These are phyloP conservation scores for Cricetomys ansorgei DNA, from an alignment of 2,113 vertebrate species.

Conservation along the genomic window DNA sequence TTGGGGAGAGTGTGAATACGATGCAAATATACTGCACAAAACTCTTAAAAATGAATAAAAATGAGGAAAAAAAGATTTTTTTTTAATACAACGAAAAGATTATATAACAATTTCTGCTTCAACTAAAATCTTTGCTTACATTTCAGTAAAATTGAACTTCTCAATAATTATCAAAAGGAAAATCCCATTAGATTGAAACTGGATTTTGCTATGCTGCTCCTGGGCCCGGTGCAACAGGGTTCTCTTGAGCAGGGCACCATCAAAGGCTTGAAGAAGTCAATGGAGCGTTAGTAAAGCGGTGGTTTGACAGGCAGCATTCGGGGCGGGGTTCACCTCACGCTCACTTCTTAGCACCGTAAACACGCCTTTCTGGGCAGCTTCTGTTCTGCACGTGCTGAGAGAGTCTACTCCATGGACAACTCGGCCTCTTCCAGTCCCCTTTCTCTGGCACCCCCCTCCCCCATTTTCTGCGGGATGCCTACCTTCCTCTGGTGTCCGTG, in stretches of 20 bases:
- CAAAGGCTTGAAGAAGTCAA: background rate
- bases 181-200: constrained; percentile 16
- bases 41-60: background rate
- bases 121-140: constrained; percentile 29
- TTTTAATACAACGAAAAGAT: constrained; percentile 8
- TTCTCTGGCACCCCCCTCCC: fast-evolving
- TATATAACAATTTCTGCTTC: constrained; percentile 33
- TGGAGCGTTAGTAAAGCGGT: background rate
- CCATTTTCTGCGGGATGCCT: background rate
- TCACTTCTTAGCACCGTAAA: background rate
- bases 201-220: background rate
- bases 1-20: background rate
- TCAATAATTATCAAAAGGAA: constrained; percentile 28
- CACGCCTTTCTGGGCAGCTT: background rate
- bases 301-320: background rate
- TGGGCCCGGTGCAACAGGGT: background rate
- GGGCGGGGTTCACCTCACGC: background rate
- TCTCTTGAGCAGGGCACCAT: background rate
- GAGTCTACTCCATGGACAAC: background rate
- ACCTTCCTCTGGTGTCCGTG: constrained; percentile 84
- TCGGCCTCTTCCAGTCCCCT: background rate
- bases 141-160: constrained; percentile 12
- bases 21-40: background rate
- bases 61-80: background rate
- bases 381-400: background rate